These are phyloP conservation scores for Marasmarcha lunaedactyla DNA, from an alignment of 2,888 invertebrate genomes.

Conservation along the genomic window DNA sequence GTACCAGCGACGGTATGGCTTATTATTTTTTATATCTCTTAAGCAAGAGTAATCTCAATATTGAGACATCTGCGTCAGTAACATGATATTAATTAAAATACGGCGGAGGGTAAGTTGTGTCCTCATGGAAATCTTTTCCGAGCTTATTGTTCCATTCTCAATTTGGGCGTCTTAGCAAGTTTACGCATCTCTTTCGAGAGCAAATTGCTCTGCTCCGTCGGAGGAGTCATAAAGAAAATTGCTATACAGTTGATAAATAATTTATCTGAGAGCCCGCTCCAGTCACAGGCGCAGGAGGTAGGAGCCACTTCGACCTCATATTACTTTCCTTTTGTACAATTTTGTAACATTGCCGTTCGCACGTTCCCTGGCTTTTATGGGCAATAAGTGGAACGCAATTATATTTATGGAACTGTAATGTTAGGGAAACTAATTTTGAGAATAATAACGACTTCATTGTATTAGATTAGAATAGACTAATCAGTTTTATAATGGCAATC, in stretches of 20 bases:
- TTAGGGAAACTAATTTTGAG: conserved; percentile 63
- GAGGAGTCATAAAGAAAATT: conserved; percentile 72
- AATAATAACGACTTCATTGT: conserved; percentile 34
- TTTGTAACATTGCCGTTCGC: conserved; percentile 67
- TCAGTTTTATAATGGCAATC: too few relatives aligned
- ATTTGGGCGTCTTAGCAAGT: conserved; percentile 64
- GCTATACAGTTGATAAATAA: conserved; percentile 72
- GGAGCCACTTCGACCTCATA: conserved; percentile 61
- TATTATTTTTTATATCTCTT: too few relatives aligned
- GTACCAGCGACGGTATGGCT: neutral
- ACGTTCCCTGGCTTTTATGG: conserved; percentile 68
- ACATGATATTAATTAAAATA: too few relatives aligned
- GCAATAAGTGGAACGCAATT: conserved; percentile 70
- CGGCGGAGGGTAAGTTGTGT: conserved; percentile 22
- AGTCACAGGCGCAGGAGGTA: conserved; percentile 59
- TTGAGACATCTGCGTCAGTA: neutral
- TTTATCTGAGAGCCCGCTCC: conserved; percentile 68
- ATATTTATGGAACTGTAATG: conserved; percentile 65
- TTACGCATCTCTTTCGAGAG: conserved; percentile 67
- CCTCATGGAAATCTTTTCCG: conserved; percentile 55
- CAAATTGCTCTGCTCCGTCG: conserved; percentile 68
- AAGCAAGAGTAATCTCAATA: too few relatives aligned
- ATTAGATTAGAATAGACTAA: too few relatives aligned
- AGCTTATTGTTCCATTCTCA: conserved; percentile 55
- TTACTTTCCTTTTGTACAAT: conserved; percentile 70